A percentile compares a stretch with the other conserved stretches of the same genome.
Evolutionary conservation across 1,140 invertebrate species (phyloP).

Genomic region (Acromyrmex heyeri): DNA sequence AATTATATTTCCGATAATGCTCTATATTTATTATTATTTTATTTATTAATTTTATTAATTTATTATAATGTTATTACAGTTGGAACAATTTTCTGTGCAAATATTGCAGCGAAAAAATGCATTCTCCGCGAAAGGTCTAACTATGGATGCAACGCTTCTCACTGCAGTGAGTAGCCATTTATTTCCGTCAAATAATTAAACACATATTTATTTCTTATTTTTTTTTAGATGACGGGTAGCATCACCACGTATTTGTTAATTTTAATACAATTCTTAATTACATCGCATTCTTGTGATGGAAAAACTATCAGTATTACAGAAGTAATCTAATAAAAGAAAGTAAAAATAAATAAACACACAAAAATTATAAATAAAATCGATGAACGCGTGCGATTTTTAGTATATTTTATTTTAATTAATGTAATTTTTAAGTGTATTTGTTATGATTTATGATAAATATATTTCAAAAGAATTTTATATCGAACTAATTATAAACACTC

Average conservation of each 20-base stretch:
- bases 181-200: not conserved
- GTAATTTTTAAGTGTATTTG: not conserved
- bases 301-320: not conserved
- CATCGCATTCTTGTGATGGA: not conserved
- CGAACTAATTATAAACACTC: not conserved
- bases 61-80: constrained; percentile 68
- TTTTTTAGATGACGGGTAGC: constrained; percentile 74
- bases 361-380: not conserved
- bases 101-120: constrained; percentile 74
- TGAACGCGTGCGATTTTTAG: not conserved
- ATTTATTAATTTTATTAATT: not conserved
- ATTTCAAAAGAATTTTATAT: not conserved
- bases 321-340: not conserved
- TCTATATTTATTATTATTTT: not conserved
- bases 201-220: not conserved
- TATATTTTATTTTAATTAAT: not conserved
- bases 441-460: not conserved
- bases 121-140: constrained; percentile 75
- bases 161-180: constrained; percentile 66
- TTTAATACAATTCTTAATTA: constrained; percentile 75
- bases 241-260: constrained; percentile 78
- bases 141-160: constrained; percentile 73
- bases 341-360: not conserved
- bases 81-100: constrained; percentile 79
- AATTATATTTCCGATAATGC: not conserved